Base-by-base conservation (phyloP, 2,888 invertebrate species). In the Drosophila anceps region DNA sequence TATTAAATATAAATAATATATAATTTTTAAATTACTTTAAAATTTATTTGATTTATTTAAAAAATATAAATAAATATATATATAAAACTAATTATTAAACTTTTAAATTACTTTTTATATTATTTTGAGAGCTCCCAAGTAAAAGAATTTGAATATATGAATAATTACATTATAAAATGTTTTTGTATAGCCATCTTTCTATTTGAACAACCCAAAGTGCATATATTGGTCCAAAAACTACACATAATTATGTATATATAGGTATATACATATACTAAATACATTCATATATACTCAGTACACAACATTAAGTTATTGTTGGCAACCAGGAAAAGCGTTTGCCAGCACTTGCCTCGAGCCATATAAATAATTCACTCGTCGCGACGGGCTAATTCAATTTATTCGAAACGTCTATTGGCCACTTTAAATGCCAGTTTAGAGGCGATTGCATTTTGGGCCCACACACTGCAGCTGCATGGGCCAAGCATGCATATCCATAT, bases 311-410 rank as follows among this genome's bases (percentile, higher is more conserved):
- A 55, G 68, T 35, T 68, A 50, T 43, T 68, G 37, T 24, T 37
- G 46, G 46, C 20, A 69, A 59, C 48, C 58, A 73, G 69, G 59
- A 69, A 55, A 53, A 51, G 53, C 50, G 20, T 43, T 57, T 27
- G 39, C 57, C 57, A 76, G 46, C 44, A 3, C 4, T 43, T 12
- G 55, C 76, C 60, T 51, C 41, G 10, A 43, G 43, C 62, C 18
- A 69, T 35, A 44, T 54, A 55, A 50, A 78, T 76, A 78, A 78
- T 67, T 73, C 78, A 76, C 39, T 51, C 44, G 39, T 54, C 54
- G 58, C 60, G 64, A 69, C 64, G 50, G 50, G 71, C 61, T 68
- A 81, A 77, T 77, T 63, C 68, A 81, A 78, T 81, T 80, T 68
- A 68, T 67, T 51, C 54, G 55, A 67, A 50, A 77, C 35, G 64